Conservation (phyloP, 2,113 vertebrate genomes). For the Carettochelys insculpta region DNA sequence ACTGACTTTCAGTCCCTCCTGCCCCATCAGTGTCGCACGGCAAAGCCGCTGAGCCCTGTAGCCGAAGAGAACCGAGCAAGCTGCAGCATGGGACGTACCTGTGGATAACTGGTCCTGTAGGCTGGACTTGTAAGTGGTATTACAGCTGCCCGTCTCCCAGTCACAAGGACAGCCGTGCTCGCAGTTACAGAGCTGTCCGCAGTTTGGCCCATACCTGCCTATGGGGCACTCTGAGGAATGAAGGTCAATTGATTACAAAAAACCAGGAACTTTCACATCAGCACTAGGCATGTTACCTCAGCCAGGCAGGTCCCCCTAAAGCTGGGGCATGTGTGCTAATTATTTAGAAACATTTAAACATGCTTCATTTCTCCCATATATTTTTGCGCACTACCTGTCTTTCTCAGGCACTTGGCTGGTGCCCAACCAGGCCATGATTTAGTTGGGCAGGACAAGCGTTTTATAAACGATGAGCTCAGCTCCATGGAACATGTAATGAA, state of each 20-base stretch:
- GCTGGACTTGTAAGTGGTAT: conserved; percentile 39
- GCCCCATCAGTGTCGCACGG: background rate
- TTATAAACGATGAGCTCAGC: accelerated
- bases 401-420: background rate
- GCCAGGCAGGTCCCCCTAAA: background rate
- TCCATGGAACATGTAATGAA: background rate
- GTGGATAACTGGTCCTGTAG: conserved; percentile 69
- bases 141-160: conserved; percentile 84
- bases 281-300: background rate
- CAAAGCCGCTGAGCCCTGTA: background rate
- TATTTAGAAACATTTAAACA: background rate
- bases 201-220: conserved; percentile 83
- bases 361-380: background rate
- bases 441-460: background rate
- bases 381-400: background rate
- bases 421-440: background rate
- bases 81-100: conserved; percentile 71
- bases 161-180: conserved; percentile 84
- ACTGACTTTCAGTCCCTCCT: too few species aligned
- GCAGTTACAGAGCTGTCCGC: conserved; percentile 80
- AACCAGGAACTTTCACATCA: background rate
- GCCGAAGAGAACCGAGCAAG: background rate
- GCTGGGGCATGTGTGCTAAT: background rate
- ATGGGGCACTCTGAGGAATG: conserved; percentile 80
- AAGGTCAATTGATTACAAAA: background rate